Evolutionary conservation across 92 coral and sea anemone genomes (phyloP), one percentile per base, ranked within the genome.

Genomic region (Zoanthus sociatus): DNA sequence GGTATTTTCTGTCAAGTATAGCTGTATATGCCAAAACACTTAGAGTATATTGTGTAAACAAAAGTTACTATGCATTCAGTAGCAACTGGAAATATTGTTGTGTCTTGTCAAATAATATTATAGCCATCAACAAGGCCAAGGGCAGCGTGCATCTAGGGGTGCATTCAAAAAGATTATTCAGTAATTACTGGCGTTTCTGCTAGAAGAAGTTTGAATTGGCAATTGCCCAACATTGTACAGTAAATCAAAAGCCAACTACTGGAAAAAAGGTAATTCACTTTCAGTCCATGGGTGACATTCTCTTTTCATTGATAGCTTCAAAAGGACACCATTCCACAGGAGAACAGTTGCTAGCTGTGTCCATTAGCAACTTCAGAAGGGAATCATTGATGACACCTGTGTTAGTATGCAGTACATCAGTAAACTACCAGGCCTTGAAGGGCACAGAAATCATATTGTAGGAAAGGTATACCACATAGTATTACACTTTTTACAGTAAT

Each of bases 201-300:
- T 17, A 64, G 31, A 64, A 64, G 71, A 64, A 16, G 71, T 64
- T 64, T 64, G 71, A 64, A 64, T 17, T 64, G 71, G 31, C 71
- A 64, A 64, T 31, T 21, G 71, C 71, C 71, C 26, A 9, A 64
- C 0, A 64, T 64, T 64, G 71, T 64, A 17, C 31, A 64, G 31
- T n/a, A 64, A 64, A 64, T 64, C 71, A 64, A 64, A 64, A 64
- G 71, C 71, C 71, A 64, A 64, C 7, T 64, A 64, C 71, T 64
- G 8, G 71, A 64, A 9, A 64, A 64, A 64, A 64, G 20, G 71
- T 17, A 17, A 21, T 17, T 64, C 61, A 64, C 71, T 17, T 31
- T 64, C 71, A 64, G 26, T 64, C 31, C 71, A 64, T 64, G 71
- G 71, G 71, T 64, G 71, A 64, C 10, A 6, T 64, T 64, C 71